Evolutionary conservation across 2,797 vertebrate species (phyloP), one percentile per base, ranked within the genome.

Genomic region (Phoebastria nigripes): DNA sequence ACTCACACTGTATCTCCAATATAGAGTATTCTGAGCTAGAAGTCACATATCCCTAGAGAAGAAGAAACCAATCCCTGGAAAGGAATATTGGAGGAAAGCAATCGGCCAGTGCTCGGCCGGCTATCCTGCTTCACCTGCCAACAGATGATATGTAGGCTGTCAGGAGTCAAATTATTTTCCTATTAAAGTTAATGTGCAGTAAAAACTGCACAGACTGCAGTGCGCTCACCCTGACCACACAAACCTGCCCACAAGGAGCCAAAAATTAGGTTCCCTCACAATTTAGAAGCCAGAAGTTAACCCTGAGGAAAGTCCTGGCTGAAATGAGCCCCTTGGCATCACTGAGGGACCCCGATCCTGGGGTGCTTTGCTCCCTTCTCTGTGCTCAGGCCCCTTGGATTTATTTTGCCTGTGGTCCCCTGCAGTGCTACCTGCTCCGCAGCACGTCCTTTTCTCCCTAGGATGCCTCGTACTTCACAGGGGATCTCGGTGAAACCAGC

Each of bases 1-100:
- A 82, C 0, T 0, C 2, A 0, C 0, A 0, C 12, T 29, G 4
- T 47, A 22, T 73, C 20, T 89, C 73, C 66, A 58, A 4, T 4
- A 24, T 8, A 89, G 55, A 26, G 15, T 28, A 25, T 73, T 87
- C 78, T 71, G 44, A 80, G 61, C 21, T 87, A 26, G 20, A 91
- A 90, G 37, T 42, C 28, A 31, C 35, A 56, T 66, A 62, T 54
- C 56, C 52, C 52, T 31, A 51, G 13, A 55, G 77, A 52, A 78
- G 63, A 92, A 79, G 61, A 86, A 89, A 37, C 9, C 21, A 69
- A 29, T 58, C 11, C 44, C 52, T 52, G 25, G 33, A 35, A 62
- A 90, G 47, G 66, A 86, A 44, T 90, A 62, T 20, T 41, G 46
- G 33, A 88, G n/a, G 44, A 87, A 55, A 90, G 46, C 12, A 69